phyloP scores from a whole-genome alignment of 2,113 vertebrate genomes.

The Anas platyrhynchos region DNA sequence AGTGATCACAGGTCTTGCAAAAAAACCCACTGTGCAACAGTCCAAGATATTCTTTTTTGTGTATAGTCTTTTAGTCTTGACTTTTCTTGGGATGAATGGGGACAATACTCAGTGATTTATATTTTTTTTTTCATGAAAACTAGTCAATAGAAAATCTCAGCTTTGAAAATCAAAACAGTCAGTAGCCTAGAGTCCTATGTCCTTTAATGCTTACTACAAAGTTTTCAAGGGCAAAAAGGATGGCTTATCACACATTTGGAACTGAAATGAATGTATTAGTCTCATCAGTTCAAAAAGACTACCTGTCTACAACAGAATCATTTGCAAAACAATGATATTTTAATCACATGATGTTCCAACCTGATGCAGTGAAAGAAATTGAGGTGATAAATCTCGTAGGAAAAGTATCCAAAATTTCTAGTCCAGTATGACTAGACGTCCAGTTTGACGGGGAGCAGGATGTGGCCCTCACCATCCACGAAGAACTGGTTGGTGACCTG shows the following conservation, averaged over 20 bases:
- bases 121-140: neutral
- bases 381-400: neutral
- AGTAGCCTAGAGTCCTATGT: neutral
- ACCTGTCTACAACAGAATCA: neutral
- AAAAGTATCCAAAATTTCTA: neutral
- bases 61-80: neutral
- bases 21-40: neutral
- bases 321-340: neutral
- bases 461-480: too few species aligned
- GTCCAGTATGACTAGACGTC: too few species aligned
- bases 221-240: neutral
- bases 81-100: neutral
- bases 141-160: neutral
- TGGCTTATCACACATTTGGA: neutral
- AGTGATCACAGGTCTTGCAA: neutral
- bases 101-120: neutral
- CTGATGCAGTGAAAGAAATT: neutral
- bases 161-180: neutral
- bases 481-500: too few species aligned
- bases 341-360: neutral
- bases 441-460: too few species aligned
- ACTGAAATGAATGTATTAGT: neutral
- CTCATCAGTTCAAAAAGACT: neutral
- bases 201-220: neutral
- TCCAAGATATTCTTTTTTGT: neutral